These are phyloP conservation scores for Spilogale gracilis DNA, from an alignment of 2,113 vertebrate genomes.

Conservation along the genomic window DNA sequence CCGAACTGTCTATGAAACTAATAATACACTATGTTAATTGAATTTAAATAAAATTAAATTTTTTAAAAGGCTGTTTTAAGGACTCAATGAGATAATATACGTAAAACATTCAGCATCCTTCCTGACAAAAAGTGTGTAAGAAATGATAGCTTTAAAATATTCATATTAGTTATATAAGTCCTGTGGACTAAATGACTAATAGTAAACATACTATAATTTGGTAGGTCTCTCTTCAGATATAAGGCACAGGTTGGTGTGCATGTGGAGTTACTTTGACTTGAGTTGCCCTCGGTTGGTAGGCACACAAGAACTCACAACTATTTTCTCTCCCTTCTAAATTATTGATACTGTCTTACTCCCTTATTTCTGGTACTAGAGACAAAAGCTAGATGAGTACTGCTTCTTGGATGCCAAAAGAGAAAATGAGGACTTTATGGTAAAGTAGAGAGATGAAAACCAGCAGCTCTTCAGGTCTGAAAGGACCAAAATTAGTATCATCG, in stretches of 20 bases:
- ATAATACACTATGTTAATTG: not conserved
- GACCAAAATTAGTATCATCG: slow-evolving; percentile 14
- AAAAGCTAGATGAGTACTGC: slow-evolving; percentile 29
- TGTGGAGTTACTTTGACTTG: slow-evolving; percentile 35
- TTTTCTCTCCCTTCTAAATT: not conserved
- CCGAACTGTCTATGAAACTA: not conserved
- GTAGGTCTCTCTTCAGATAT: not conserved
- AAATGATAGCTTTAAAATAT: slow-evolving; percentile 43
- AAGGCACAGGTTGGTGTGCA: not conserved
- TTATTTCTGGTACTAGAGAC: slow-evolving; percentile 51
- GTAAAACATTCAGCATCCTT: slow-evolving; percentile 30
- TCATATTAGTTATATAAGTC: not conserved
- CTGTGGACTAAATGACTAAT: slow-evolving; percentile 35
- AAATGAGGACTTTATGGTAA: slow-evolving; percentile 40
- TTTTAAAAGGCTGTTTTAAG: not conserved
- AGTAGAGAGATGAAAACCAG: not conserved
- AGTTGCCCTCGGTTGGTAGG: not conserved
- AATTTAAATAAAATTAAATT: not conserved
- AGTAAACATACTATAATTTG: slow-evolving; percentile 36
- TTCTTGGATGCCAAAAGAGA: not conserved
- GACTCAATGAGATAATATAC: slow-evolving; percentile 54
- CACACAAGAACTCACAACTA: not conserved
- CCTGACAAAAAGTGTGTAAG: not conserved
- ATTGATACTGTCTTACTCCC: not conserved
- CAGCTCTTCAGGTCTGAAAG: slow-evolving; percentile 55